Conservation (phyloP, 2,797 vertebrate genomes). For the Pempheris klunzingeri region DNA sequence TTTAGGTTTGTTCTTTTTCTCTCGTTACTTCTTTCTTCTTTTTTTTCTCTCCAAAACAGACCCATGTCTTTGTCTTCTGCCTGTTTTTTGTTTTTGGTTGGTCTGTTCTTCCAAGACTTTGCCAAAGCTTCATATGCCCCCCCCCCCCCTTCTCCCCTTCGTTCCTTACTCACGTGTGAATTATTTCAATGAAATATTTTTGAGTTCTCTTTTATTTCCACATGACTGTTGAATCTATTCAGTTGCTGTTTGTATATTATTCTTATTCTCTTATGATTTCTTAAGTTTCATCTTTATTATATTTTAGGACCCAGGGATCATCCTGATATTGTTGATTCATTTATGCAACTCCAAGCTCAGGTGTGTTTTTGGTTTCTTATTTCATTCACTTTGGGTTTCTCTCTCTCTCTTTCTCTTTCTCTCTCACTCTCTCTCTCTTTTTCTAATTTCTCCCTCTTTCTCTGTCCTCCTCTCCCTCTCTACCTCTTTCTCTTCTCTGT, state of each 20-base stretch:
- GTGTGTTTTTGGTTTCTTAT: slow-evolving; percentile 99
- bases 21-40: slow-evolving; percentile 88
- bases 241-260: slow-evolving; percentile 99
- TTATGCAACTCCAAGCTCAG: slow-evolving; percentile 99
- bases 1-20: slow-evolving; percentile 89
- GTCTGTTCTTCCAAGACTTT: slow-evolving; percentile 94
- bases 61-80: slow-evolving; percentile 90
- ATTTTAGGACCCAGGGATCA: slow-evolving; percentile 99
- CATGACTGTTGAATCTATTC: slow-evolving; percentile 99
- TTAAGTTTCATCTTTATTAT: slow-evolving; percentile 99
- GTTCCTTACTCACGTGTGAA: slow-evolving; percentile 92
- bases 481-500: slow-evolving; percentile 86
- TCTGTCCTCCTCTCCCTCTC: slow-evolving; percentile 84
- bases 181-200: slow-evolving; percentile 96
- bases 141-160: slow-evolving; percentile 80
- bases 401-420: slow-evolving; percentile 87
- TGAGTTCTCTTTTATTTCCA: slow-evolving; percentile 89
- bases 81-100: slow-evolving; percentile 95
- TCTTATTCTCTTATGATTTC: slow-evolving; percentile 96
- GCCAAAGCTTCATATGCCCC: slow-evolving; percentile 96
- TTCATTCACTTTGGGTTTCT: slow-evolving; percentile 99
- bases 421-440: slow-evolving; percentile 86
- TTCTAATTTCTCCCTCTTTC: slow-evolving; percentile 71
- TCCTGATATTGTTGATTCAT: slow-evolving; percentile 99
- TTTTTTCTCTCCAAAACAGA: slow-evolving; percentile 86